Percentiles rank a stretch among this genome's conserved stretches.
Conservation (phyloP, 2,888 invertebrate species). For the Stictocephala bisonia region DNA sequence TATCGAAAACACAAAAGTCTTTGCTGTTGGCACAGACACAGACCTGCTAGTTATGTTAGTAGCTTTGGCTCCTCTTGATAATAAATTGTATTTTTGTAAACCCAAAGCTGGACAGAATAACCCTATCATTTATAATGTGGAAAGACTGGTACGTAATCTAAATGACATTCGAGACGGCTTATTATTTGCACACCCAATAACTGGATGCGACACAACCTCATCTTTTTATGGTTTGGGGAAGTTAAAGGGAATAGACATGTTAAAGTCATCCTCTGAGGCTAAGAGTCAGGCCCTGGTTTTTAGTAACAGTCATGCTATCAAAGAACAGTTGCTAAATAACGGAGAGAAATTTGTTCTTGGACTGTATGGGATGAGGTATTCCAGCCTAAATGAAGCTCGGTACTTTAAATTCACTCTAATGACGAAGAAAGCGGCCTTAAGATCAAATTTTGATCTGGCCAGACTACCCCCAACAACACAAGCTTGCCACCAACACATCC, state of each 20-base stretch:
- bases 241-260: background rate
- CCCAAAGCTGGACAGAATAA: background rate
- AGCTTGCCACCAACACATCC: background rate
- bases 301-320: background rate
- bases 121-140: background rate
- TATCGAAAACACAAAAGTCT: background rate
- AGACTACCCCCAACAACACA: background rate
- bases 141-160: background rate
- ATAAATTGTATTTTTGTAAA: background rate
- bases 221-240: background rate
- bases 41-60: background rate
- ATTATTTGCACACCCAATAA: background rate
- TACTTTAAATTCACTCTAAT: background rate
- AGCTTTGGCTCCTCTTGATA: background rate
- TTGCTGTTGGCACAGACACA: background rate
- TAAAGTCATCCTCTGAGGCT: background rate
- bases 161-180: background rate
- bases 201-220: constrained; percentile 12
- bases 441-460: background rate
- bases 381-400: background rate
- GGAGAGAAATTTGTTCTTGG: constrained; percentile 2
- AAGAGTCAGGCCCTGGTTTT: background rate
- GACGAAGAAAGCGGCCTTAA: background rate
- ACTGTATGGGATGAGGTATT: background rate
- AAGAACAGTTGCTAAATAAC: background rate